Base-by-base conservation (phyloP, 2,888 invertebrate genomes). In the Spodoptera exigua region DNA sequence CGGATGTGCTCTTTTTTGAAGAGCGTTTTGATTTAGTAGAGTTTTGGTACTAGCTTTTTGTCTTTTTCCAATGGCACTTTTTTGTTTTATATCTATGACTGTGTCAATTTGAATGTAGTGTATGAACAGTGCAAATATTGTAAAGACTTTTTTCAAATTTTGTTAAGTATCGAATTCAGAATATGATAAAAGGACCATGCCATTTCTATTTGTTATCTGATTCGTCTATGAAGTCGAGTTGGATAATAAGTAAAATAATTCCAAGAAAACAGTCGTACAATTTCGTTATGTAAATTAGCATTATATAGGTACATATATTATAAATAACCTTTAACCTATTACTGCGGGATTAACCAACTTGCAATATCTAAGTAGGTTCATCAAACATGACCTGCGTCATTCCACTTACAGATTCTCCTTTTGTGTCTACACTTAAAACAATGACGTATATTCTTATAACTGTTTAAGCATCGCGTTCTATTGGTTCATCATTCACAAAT, bases 1-100 rank as follows among this genome's bases (percentile, higher is more conserved):
- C 55, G 54, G 68, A 67, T 21, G 17, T 36, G 18, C 14, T n/a
- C 18, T 5, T 47, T 66, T 51, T 66, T 61, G 16, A 35, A 9
- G 13, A 9, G 48, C 35, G 14, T 63, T 37, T 34, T 27, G 35
- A 32, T 17, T 13, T 2, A 36, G 14, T 27, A 61, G 36, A 3
- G 16, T 40, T 27, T 44, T 51, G 12, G 0, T 21, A 16, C 27
- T 27, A 27, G 27, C 5, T 27, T 27, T 27, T 27, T 9, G 27
- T 27, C 1, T 9, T 27, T 27, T 5, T 1, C 9, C 27, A 27
- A 27, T 27, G 27, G 27, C 7, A 27, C 27, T 27, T 1, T 27
- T 21, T 21, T 3, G 1, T 21, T 21, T 21, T 27, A 27, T 27
- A 1, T 27, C 7, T 27, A 27, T 7, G 0, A 27, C 9, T 27